phyloP scores from a whole-genome alignment of 2,888 invertebrate genomes.

The Amphipoea oculea region DNA sequence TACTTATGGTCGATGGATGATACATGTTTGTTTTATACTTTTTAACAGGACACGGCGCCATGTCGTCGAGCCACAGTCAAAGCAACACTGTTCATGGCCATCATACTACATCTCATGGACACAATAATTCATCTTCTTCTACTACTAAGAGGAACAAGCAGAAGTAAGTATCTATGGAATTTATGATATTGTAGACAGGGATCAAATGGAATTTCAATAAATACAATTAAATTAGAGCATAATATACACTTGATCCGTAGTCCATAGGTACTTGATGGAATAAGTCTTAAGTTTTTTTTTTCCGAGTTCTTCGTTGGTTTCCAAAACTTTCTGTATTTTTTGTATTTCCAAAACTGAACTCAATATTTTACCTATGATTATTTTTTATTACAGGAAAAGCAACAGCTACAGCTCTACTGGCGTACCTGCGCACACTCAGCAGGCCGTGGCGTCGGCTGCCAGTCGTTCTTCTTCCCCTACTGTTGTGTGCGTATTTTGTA shows the following conservation, averaged over 20 bases:
- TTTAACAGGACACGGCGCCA: slow-evolving; percentile 78
- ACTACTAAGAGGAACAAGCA: slow-evolving; percentile 88
- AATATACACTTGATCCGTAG: not conserved
- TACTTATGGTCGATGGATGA: too few species aligned
- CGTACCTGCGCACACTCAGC: slow-evolving; percentile 79
- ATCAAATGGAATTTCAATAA: not conserved
- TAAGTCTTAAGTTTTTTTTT: not conserved
- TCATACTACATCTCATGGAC: slow-evolving; percentile 81
- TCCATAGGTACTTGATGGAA: not conserved
- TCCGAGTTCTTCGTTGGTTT: not conserved
- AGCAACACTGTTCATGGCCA: slow-evolving; percentile 77
- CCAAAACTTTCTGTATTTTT: not conserved
- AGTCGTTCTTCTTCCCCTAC: slow-evolving; percentile 88
- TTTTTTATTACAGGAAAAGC: slow-evolving; percentile 79
- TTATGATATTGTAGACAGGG: not conserved
- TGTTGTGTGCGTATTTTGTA: slow-evolving; percentile 79
- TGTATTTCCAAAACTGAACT: not conserved
- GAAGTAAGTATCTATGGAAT: slow-evolving; percentile 76
- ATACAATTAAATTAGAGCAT: not conserved
- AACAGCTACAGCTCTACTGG: slow-evolving; percentile 77
- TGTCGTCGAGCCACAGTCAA: slow-evolving; percentile 77
- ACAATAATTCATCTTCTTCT: slow-evolving; percentile 75
- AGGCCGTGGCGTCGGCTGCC: slow-evolving; percentile 76
- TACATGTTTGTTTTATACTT: not conserved
- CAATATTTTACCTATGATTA: not conserved